These are phyloP conservation scores for Chaetops frenatus DNA, from an alignment of 2,113 vertebrate species.

Conservation along the genomic window DNA sequence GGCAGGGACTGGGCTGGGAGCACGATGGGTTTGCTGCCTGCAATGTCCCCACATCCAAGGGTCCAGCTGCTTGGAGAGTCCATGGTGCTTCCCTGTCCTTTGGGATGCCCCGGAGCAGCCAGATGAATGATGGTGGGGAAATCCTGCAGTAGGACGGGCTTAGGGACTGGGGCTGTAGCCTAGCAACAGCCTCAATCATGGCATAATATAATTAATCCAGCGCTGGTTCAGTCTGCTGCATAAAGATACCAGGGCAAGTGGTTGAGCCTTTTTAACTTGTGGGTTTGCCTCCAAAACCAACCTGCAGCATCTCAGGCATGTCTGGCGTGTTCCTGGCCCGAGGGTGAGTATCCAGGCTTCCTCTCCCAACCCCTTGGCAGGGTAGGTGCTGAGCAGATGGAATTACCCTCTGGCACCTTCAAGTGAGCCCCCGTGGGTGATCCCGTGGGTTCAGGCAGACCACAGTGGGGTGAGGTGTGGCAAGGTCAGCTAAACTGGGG, in stretches of 20 bases:
- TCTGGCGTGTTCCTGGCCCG: fast-evolving
- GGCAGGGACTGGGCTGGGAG: not conserved
- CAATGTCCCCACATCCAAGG: not conserved
- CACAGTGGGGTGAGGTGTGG: not conserved
- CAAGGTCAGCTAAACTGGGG: fast-evolving
- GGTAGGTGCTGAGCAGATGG: not conserved
- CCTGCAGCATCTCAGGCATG: not conserved
- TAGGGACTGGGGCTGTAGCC: not conserved
- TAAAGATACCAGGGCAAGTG: not conserved
- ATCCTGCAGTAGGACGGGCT: not conserved
- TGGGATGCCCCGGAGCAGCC: not conserved
- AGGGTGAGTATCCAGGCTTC: not conserved
- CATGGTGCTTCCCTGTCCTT: not conserved
- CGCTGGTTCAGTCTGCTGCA: not conserved
- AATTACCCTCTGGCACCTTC: too few species aligned
- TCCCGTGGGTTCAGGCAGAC: fast-evolving
- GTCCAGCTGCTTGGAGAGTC: not conserved
- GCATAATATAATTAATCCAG: not conserved
- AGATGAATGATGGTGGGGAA: not conserved
- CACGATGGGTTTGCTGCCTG: not conserved
- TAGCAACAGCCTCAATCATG: slow-evolving; percentile 19
- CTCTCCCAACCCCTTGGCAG: fast-evolving
- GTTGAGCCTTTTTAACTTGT: not conserved
- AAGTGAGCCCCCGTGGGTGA: fast-evolving
- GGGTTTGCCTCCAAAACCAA: not conserved